A percentile compares a stretch with the other conserved stretches of the same genome.
Conservation (phyloP, 2,888 invertebrate species). For the Pristionchus entomophagus region DNA sequence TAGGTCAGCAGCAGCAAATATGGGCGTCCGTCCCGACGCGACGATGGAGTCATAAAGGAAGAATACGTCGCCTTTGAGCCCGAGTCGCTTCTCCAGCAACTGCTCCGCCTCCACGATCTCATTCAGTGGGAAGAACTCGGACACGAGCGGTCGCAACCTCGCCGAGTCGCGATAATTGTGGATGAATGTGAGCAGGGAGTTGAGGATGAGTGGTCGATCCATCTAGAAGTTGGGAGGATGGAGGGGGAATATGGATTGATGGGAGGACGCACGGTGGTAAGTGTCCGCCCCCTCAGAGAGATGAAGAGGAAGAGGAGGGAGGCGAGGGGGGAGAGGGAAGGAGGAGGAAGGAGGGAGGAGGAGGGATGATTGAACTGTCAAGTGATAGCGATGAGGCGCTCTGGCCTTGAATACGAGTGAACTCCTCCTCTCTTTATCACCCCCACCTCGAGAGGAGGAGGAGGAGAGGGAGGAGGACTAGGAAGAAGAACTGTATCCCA, state of each 20-base stretch:
- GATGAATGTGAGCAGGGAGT: slow-evolving; percentile 70
- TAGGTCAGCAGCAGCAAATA: slow-evolving; percentile 67
- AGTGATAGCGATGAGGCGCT: not conserved
- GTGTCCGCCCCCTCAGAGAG: slow-evolving; percentile 28
- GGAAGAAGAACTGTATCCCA: not conserved
- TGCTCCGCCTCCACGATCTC: slow-evolving; percentile 43
- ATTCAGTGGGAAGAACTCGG: slow-evolving; percentile 45
- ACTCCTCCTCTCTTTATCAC: slow-evolving; percentile 43
- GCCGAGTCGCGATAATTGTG: slow-evolving; percentile 54
- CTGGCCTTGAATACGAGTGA: slow-evolving; percentile 34
- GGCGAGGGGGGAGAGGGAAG: not conserved
- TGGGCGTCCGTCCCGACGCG: slow-evolving; percentile 48
- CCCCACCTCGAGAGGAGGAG: slow-evolving; percentile 17
- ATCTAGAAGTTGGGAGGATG: slow-evolving; percentile 45
- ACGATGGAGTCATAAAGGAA: slow-evolving; percentile 21
- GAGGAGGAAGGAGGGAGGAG: not conserved
- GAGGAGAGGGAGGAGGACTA: slow-evolving; percentile 13
- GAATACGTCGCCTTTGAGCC: slow-evolving; percentile 41
- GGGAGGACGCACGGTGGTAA: not conserved
- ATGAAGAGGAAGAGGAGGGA: not conserved
- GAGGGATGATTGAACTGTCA: not conserved
- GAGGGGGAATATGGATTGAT: slow-evolving; percentile 6
- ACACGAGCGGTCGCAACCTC: slow-evolving; percentile 42
- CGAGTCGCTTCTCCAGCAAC: not conserved
- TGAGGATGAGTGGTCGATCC: slow-evolving; percentile 63